Conservation (phyloP, 2,113 vertebrate species). For the Tachuris rubrigastra region DNA sequence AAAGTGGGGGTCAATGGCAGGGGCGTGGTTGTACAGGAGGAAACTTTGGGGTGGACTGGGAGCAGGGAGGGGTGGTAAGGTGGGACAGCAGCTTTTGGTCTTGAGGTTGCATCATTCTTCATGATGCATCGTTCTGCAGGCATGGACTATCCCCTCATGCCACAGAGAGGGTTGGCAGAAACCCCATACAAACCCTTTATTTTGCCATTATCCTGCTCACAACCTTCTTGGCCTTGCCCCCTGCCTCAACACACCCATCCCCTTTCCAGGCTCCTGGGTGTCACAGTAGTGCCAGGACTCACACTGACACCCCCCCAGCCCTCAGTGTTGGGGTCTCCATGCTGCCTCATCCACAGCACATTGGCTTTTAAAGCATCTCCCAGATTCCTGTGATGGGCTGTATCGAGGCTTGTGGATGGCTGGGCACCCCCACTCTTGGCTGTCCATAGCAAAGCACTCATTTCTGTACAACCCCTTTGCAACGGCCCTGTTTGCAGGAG, state of each 20-base stretch:
- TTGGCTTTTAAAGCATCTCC: neutral
- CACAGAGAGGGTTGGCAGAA: neutral
- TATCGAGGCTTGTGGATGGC: neutral
- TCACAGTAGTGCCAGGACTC: neutral
- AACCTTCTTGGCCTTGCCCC: neutral
- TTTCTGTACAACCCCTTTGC: neutral
- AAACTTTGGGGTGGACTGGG: neutral
- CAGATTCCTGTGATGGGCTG: neutral
- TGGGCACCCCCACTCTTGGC: neutral
- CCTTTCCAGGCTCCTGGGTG: neutral
- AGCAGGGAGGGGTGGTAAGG: neutral
- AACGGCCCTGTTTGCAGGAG: neutral
- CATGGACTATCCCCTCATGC: neutral
- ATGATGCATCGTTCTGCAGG: fast-evolving
- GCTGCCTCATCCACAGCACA: neutral
- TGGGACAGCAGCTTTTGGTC: neutral
- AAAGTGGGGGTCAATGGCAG: neutral
- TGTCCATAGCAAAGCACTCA: neutral
- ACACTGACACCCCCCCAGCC: neutral
- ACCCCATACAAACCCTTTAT: neutral
- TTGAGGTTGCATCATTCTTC: neutral
- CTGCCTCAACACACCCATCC: neutral
- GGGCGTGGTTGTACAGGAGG: neutral
- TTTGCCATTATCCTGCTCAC: neutral
- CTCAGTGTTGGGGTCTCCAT: neutral